These are phyloP conservation scores for Karalla daura DNA, from an alignment of 2,797 vertebrate genomes.

Conservation along the genomic window DNA sequence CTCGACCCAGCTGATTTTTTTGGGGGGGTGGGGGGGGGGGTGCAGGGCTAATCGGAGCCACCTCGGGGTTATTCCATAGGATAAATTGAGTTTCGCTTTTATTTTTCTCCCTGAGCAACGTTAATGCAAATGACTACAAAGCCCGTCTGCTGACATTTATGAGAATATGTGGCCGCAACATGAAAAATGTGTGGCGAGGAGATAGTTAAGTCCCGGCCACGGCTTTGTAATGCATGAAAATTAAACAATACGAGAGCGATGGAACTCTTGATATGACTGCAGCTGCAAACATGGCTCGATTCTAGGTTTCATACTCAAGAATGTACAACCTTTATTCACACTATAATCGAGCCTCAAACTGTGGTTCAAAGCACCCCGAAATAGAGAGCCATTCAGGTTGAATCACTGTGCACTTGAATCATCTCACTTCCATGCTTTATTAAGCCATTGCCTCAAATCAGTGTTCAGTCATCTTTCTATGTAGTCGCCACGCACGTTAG, in stretches of 20 bases:
- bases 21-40: slow-evolving; percentile 44
- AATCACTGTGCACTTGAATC: too few relatives aligned
- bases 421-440: too few relatives aligned
- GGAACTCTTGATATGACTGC: too few relatives aligned
- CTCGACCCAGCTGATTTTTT: slow-evolving; percentile 65
- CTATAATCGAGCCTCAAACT: too few relatives aligned
- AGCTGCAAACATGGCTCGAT: neutral
- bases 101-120: slow-evolving; percentile 41
- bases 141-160: too few relatives aligned
- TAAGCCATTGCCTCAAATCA: too few relatives aligned
- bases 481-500: neutral
- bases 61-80: slow-evolving; percentile 61
- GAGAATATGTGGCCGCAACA: too few relatives aligned
- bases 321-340: too few relatives aligned
- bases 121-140: slow-evolving; percentile 41
- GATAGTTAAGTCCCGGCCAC: too few relatives aligned
- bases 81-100: slow-evolving; percentile 66
- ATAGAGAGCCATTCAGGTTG: too few relatives aligned
- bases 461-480: neutral
- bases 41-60: slow-evolving; percentile 50
- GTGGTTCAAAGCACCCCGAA: too few relatives aligned
- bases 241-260: neutral
- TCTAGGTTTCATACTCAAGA: neutral
- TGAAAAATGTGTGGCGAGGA: too few relatives aligned
- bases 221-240: neutral